A percentile compares a stretch with the other conserved stretches of the same genome.
Conservation (phyloP, 2,113 vertebrate genomes). For the Montifringilla adamsi region DNA sequence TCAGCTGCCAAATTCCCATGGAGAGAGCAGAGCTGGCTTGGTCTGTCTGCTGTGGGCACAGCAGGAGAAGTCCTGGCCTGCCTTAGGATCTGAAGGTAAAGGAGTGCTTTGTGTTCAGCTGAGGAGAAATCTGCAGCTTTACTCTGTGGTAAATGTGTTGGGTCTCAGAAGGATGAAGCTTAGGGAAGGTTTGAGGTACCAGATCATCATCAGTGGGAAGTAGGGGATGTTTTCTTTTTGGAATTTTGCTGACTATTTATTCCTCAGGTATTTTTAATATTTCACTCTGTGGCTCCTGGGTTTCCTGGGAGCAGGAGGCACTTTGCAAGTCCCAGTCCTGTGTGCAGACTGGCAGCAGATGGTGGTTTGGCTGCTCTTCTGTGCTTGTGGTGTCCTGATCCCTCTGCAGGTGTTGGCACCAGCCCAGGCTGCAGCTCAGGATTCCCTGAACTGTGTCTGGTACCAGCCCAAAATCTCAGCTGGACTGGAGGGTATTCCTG, state of each 20-base stretch:
- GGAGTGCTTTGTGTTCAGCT: neutral
- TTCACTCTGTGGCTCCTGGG: neutral
- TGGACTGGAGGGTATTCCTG: neutral
- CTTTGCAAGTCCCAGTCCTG: neutral
- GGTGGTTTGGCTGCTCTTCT: neutral
- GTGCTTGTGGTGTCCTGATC: neutral
- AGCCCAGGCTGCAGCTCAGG: neutral
- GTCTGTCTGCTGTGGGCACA: neutral
- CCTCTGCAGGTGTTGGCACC: neutral
- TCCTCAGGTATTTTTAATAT: neutral
- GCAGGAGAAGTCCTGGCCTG: neutral
- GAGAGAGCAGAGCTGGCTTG: neutral
- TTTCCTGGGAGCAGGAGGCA: neutral
- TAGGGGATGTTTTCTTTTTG: neutral
- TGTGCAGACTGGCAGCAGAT: neutral
- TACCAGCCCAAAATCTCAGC: neutral
- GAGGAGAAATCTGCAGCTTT: neutral
- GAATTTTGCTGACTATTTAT: neutral
- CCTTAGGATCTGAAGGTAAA: rapidly evolving
- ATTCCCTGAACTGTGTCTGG: rapidly evolving
- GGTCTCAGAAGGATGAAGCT: neutral
- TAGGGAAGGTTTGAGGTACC: neutral
- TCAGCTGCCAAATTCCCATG: rapidly evolving
- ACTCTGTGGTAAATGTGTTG: rapidly evolving
- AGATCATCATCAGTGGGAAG: neutral